Percentiles rank a stretch among this genome's conserved stretches.
Evolutionary conservation across 2,888 invertebrate species (phyloP).

Genomic region (Drosophila percnosoma): DNA sequence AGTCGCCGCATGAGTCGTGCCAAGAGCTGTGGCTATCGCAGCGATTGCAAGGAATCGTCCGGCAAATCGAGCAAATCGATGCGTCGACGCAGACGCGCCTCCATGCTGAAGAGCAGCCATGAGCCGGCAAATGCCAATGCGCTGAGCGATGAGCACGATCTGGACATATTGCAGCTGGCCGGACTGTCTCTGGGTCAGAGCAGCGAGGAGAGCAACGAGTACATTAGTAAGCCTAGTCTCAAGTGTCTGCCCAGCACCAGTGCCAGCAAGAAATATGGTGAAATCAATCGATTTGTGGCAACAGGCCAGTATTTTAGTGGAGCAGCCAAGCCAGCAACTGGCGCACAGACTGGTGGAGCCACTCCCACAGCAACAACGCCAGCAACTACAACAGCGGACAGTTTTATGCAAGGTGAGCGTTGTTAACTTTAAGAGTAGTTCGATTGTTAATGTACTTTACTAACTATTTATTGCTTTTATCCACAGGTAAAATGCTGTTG

Average conservation of each 20-base stretch:
- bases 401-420: slow-evolving; percentile 45
- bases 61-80: slow-evolving; percentile 81
- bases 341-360: slow-evolving; percentile 14
- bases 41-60: slow-evolving; percentile 77
- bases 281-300: slow-evolving; percentile 85
- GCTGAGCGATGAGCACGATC: slow-evolving; percentile 83
- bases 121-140: slow-evolving; percentile 85
- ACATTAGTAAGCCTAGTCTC: slow-evolving; percentile 82
- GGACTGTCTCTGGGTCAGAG: slow-evolving; percentile 87
- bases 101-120: slow-evolving; percentile 60
- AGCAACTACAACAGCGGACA: slow-evolving; percentile 32
- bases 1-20: slow-evolving; percentile 86
- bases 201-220: slow-evolving; percentile 84
- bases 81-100: slow-evolving; percentile 79
- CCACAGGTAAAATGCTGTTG: slow-evolving; percentile 67
- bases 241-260: slow-evolving; percentile 81
- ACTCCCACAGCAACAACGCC: slow-evolving; percentile 1
- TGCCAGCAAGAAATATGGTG: slow-evolving; percentile 84
- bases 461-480: background rate
- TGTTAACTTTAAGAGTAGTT: background rate
- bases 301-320: slow-evolving; percentile 84
- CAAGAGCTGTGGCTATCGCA: slow-evolving; percentile 83
- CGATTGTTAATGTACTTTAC: background rate
- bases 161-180: slow-evolving; percentile 87
- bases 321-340: slow-evolving; percentile 39